Conservation (phyloP, 1,140 invertebrate species). For the Drosophila oshimai region DNA sequence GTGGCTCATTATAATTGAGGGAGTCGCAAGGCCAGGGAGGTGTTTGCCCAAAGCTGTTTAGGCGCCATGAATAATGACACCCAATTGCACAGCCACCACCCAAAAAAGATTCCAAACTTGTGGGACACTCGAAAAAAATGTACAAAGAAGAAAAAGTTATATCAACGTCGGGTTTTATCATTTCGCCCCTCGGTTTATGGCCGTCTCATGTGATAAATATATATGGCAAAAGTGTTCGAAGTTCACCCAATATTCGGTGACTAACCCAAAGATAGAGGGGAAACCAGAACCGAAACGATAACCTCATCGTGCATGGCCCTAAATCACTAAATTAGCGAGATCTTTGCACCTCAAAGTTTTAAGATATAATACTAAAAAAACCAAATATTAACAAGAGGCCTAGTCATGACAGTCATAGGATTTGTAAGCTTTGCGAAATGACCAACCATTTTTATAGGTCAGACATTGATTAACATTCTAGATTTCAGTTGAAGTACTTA, state of each 20-base stretch:
- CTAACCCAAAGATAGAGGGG: slow-evolving; percentile 18
- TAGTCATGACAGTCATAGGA: not conserved
- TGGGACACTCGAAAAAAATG: slow-evolving; percentile 5
- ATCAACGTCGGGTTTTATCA: slow-evolving; percentile 24
- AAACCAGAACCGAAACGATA: not conserved
- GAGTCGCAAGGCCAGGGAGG: slow-evolving; percentile 5
- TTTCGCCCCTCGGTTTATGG: slow-evolving; percentile 36
- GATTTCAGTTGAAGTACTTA: not conserved
- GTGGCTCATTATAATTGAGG: slow-evolving; percentile 58
- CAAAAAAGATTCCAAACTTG: slow-evolving; percentile 20
- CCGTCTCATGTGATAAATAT: slow-evolving; percentile 48
- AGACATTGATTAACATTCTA: not conserved
- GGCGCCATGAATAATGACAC: slow-evolving; percentile 43
- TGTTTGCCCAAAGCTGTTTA: slow-evolving; percentile 39
- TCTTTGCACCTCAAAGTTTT: slow-evolving; percentile 7
- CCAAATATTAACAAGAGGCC: not conserved
- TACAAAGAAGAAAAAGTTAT: slow-evolving; percentile 9
- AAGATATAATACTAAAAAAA: no score
- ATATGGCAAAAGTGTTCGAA: slow-evolving; percentile 43
- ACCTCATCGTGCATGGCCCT: not conserved
- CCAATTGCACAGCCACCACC: slow-evolving; percentile 1
- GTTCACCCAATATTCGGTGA: slow-evolving; percentile 28
- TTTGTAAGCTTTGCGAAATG: not conserved
- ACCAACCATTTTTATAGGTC: not conserved
- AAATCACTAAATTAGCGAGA: slow-evolving; percentile 2